phyloP scores from a whole-genome alignment of 2,888 invertebrate species.

The Drosophila engyochracea region DNA sequence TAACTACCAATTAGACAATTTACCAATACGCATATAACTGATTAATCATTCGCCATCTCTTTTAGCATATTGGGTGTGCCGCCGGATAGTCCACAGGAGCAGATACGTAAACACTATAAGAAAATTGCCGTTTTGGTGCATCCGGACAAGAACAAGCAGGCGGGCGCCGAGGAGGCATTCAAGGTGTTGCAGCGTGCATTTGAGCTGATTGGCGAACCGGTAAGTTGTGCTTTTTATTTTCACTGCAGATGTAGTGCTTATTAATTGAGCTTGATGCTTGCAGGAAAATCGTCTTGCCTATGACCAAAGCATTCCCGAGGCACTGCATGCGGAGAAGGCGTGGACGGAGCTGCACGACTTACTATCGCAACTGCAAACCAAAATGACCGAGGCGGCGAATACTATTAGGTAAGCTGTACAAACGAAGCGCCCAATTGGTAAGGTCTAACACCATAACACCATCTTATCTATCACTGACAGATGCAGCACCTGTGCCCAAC shows the following conservation, averaged over 20 bases:
- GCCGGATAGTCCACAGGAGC: conserved; percentile 95
- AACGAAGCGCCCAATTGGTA: no score
- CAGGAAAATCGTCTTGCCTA: conserved; percentile 91
- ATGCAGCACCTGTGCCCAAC: conserved; percentile 96
- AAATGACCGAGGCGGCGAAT: conserved; percentile 97
- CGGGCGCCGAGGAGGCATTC: conserved; percentile 98
- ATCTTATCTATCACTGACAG: conserved; percentile 83
- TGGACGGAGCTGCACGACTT: conserved; percentile 95
- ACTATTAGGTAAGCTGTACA: conserved; percentile 88
- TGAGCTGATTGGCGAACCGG: conserved; percentile 96
- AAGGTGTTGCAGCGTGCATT: conserved; percentile 98
- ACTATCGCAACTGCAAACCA: conserved; percentile 94
- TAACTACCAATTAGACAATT: conserved; percentile 71
- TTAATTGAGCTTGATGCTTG: conserved; percentile 15
- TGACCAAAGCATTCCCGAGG: conserved; percentile 90
- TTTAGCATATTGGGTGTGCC: conserved; percentile 94
- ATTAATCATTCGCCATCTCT: conserved; percentile 6
- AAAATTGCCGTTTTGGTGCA: conserved; percentile 97
- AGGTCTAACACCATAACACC: neutral
- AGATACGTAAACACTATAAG: conserved; percentile 97
- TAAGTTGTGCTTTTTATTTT: conserved; percentile 81
- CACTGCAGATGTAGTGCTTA: neutral
- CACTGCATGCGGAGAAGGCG: conserved; percentile 93
- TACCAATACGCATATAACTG: neutral
- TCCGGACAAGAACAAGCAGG: conserved; percentile 97